These are phyloP conservation scores for Solea senegalensis DNA, from an alignment of 2,113 vertebrate species.

Conservation along the genomic window DNA sequence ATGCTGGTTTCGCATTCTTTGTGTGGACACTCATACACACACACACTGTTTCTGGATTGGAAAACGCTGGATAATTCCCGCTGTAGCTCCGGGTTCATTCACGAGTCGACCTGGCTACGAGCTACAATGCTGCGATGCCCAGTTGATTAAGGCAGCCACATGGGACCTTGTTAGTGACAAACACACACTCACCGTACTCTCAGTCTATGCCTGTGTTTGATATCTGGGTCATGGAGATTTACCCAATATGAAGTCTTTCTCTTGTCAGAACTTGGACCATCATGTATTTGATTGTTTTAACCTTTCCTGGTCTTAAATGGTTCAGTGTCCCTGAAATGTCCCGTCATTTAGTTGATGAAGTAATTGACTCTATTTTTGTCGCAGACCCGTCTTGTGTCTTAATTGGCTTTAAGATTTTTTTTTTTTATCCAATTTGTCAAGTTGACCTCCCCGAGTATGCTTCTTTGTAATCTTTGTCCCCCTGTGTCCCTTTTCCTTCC, in stretches of 20 bases:
- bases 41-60: slow-evolving; percentile 16
- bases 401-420: no score
- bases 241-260: slow-evolving; percentile 13
- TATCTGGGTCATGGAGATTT: slow-evolving; percentile 15
- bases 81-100: slow-evolving; percentile 64
- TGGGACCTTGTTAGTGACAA: slow-evolving; percentile 70
- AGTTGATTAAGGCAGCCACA: slow-evolving; percentile 47
- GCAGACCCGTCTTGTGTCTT: no score
- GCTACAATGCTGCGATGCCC: slow-evolving; percentile 48
- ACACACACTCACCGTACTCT: slow-evolving; percentile 15
- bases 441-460: no score
- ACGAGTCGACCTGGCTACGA: slow-evolving; percentile 58
- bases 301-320: not conserved
- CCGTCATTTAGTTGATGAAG: no score
- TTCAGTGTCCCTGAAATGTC: not conserved
- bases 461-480: no score
- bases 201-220: slow-evolving; percentile 12
- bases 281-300: slow-evolving; percentile 4
- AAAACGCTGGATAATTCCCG: slow-evolving; percentile 35
- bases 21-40: not conserved
- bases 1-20: not conserved
- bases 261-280: slow-evolving; percentile 13
- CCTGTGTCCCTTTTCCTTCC: no score
- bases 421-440: no score
- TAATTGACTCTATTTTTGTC: no score